Base-by-base conservation (phyloP, 2,888 invertebrate genomes). In the Hipparchia sbordonii region DNA sequence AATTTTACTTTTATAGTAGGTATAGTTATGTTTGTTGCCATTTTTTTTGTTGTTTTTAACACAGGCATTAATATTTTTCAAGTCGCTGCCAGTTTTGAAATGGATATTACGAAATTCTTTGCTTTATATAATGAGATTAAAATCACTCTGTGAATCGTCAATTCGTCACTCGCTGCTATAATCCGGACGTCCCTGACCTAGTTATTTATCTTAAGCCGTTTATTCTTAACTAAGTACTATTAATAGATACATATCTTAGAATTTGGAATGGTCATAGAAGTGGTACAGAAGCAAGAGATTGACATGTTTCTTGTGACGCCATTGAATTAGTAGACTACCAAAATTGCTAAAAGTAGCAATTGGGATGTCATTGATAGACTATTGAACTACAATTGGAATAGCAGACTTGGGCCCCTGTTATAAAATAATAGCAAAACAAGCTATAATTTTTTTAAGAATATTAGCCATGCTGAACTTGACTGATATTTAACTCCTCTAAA, bases 131-230 rank as follows among this genome's bases (percentile, higher is more conserved):
- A 65, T 52, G 65, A 46, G 46, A 33, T 33, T 12, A 51, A 23
- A 65, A 65, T 65, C 6, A 33, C 65, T 52, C 13, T 48, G 6
- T 8, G 62, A 63, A 54, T 60, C 62, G 46, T 63, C 65, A n/a
- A 54, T 6, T 63, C 59, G 70, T 56, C 61, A 46, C 56, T 7
- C 57, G 71, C 48, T 45, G 23, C 52, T 33, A 52, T 65, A 12
- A 65, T 65, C 51, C 65, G 46, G 4, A 62, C 48, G 52, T 65
- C 65, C 65, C 65, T 65, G 65, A 65, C 65, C 65, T 65, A 52
- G 51, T 52, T 65, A 7, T 52, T 33, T 65, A 54, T 54, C 33
- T 65, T 52, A 52, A 23, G n/a, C 62, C 4, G 45, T 39, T 61
- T 61, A 12, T 60, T 60, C 60, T 39, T 39, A 13, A 45, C 12